Evolutionary conservation across 2,888 invertebrate genomes (phyloP).

Genomic region (Orthosia incerta): DNA sequence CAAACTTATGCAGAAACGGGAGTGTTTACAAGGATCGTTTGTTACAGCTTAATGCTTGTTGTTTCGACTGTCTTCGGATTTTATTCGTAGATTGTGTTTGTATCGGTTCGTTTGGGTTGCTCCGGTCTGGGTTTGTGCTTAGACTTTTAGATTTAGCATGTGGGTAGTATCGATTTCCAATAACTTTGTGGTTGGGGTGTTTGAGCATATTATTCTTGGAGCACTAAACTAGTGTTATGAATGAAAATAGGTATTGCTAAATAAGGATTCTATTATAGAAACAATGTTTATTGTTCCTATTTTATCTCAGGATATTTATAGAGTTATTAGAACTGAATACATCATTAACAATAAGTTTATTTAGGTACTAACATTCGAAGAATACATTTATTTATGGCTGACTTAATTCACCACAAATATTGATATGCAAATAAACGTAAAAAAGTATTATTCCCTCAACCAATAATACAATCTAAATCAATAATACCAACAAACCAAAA

Average conservation of each 20-base stretch:
- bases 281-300: no score
- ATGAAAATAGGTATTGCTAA: neutral
- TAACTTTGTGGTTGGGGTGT: slow-evolving; percentile 25
- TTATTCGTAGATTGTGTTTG: slow-evolving; percentile 66
- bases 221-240: neutral
- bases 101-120: slow-evolving; percentile 54
- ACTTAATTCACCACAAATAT: no score
- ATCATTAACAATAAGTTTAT: neutral
- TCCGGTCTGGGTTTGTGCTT: slow-evolving; percentile 23
- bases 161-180: slow-evolving; percentile 28
- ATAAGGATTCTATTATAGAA: neutral
- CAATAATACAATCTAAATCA: slow-evolving; percentile 11
- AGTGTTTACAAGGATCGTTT: slow-evolving; percentile 86
- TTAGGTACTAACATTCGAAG: neutral
- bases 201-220: slow-evolving; percentile 1
- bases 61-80: slow-evolving; percentile 81
- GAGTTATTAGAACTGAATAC: neutral
- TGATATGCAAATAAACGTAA: no score
- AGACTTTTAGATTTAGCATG: slow-evolving; percentile 38
- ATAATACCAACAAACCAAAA: slow-evolving; percentile 18
- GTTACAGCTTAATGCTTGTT: slow-evolving; percentile 85
- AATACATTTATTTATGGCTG: no score
- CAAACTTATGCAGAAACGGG: slow-evolving; percentile 84
- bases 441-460: neutral
- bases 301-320: neutral